These are phyloP conservation scores for Eretmocerus hayati DNA, from an alignment of 2,888 invertebrate genomes.

Conservation along the genomic window DNA sequence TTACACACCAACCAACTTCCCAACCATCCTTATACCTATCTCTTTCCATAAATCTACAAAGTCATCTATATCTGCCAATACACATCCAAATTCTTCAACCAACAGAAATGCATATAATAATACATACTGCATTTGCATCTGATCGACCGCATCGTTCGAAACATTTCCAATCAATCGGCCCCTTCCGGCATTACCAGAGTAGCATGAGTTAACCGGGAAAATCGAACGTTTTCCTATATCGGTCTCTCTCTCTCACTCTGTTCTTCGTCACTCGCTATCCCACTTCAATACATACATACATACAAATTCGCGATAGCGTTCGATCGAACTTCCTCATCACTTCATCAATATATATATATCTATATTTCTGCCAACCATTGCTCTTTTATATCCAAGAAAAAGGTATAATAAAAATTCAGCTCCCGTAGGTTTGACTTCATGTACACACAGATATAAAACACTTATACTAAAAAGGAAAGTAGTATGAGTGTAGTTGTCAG, in stretches of 20 bases:
- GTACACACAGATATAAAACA: too few species aligned
- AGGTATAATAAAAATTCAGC: too few species aligned
- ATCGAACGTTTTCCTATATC: slow-evolving; percentile 47
- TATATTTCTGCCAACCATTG: too few species aligned
- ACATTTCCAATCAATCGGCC: slow-evolving; percentile 47
- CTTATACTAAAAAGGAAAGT: not conserved
- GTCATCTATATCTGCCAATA: not conserved
- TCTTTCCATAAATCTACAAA: not conserved
- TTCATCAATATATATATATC: too few species aligned
- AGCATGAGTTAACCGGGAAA: slow-evolving; percentile 43
- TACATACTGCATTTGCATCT: too few species aligned
- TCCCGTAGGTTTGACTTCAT: too few species aligned
- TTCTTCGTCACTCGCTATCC: not conserved
- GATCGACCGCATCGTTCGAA: too few species aligned
- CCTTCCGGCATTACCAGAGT: slow-evolving; percentile 45
- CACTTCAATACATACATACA: not conserved
- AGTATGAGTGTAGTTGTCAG: not conserved
- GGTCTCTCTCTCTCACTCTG: slow-evolving; percentile 26
- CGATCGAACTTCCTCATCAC: too few species aligned
- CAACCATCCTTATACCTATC: not conserved
- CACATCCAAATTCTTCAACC: not conserved
- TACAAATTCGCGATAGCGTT: too few species aligned
- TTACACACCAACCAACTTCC: too few species aligned
- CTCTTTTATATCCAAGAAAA: too few species aligned
- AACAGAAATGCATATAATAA: not conserved